phyloP scores from a whole-genome alignment of 2,888 invertebrate species.

The Eupithecia abbreviata region DNA sequence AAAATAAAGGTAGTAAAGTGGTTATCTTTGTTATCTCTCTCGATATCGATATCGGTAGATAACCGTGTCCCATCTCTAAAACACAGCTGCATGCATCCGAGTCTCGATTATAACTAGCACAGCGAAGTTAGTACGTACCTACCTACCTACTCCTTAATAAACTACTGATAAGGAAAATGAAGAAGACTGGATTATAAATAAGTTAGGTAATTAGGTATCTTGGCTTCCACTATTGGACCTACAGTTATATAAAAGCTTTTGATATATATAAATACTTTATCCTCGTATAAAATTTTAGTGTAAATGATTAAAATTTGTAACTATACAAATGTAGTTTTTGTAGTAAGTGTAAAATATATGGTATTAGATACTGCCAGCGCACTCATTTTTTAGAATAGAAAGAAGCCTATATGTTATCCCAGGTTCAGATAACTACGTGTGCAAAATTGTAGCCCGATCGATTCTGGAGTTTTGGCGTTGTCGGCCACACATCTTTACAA shows the following conservation, averaged over 20 bases:
- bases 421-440: too few species aligned
- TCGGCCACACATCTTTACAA: too few species aligned
- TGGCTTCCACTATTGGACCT: background rate
- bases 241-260: background rate
- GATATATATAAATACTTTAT: background rate
- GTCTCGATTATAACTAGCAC: constrained; percentile 75
- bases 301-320: too few species aligned
- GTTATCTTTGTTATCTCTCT: background rate
- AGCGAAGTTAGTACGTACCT: constrained; percentile 49
- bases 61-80: constrained; percentile 66
- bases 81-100: constrained; percentile 72
- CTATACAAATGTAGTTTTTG: too few species aligned
- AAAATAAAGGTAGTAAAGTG: too few species aligned
- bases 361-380: too few species aligned
- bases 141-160: constrained; percentile 24
- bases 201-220: background rate
- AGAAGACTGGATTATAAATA: background rate
- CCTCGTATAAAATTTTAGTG: too few species aligned
- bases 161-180: constrained; percentile 20
- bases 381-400: too few species aligned
- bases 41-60: constrained; percentile 48
- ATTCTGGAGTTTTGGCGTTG: too few species aligned
- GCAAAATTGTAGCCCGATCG: too few species aligned
- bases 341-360: too few species aligned
- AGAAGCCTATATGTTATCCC: too few species aligned